Evolutionary conservation across 2,888 invertebrate species (phyloP).

Genomic region (Piscicola geometra): DNA sequence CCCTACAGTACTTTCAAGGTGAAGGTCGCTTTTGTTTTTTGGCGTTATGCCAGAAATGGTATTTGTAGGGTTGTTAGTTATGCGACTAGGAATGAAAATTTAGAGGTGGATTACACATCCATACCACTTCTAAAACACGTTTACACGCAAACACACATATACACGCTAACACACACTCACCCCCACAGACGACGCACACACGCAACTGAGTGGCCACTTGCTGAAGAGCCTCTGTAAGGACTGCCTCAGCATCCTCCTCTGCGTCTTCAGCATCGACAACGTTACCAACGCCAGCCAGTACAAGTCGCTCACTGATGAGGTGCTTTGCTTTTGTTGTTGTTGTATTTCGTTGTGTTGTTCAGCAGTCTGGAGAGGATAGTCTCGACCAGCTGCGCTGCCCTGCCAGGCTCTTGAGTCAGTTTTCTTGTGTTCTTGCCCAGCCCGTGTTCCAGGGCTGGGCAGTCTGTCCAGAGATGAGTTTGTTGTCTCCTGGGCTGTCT

Average conservation of each 20-base stretch:
- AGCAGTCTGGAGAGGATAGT: too few species aligned
- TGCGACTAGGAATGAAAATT: too few species aligned
- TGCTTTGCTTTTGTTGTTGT: not conserved
- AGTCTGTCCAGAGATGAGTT: too few species aligned
- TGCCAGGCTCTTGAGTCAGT: too few species aligned
- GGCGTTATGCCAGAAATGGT: not conserved
- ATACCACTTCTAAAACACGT: too few species aligned
- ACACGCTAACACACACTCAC: not conserved
- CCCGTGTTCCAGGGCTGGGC: too few species aligned
- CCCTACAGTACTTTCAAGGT: conserved; percentile 54
- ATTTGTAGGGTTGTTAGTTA: not conserved
- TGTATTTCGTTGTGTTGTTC: too few species aligned
- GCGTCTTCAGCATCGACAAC: too few species aligned
- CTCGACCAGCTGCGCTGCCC: too few species aligned
- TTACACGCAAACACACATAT: not conserved
- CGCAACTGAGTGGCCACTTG: not conserved
- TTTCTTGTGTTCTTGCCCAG: too few species aligned
- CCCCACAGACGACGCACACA: not conserved
- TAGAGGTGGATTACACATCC: too few species aligned
- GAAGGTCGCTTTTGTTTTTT: conserved; percentile 28
- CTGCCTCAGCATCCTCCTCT: not conserved
- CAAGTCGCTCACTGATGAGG: not conserved
- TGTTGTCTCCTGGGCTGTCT: too few species aligned
- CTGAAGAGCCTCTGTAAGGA: not conserved
- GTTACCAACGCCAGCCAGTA: not conserved